A percentile compares a stretch with the other conserved stretches of the same genome.
Conservation (phyloP, 2,888 invertebrate genomes). For the Tiliacea aurago region DNA sequence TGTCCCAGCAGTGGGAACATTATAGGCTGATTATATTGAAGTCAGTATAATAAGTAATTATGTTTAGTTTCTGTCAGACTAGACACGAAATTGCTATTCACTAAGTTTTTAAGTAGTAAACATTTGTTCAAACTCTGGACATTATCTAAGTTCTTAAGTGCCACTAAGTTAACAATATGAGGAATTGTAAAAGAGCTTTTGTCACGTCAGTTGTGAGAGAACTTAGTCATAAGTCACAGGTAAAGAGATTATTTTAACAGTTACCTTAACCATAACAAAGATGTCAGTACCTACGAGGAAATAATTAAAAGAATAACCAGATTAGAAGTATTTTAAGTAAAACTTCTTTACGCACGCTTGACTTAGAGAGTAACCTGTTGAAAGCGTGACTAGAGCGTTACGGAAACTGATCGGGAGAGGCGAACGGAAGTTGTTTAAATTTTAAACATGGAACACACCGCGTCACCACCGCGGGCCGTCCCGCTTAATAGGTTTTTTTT, state of each 20-base stretch:
- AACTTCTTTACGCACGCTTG: no score
- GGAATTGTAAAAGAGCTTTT: constrained; percentile 39
- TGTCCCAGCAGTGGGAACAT: no score
- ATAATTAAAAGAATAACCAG: constrained; percentile 6
- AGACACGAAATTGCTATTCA: constrained; percentile 41
- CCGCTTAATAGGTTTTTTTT: no score
- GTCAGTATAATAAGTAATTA: constrained; percentile 23
- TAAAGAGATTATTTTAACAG: constrained; percentile 60
- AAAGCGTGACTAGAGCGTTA: no score
- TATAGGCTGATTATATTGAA: background rate
- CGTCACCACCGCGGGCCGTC: no score
- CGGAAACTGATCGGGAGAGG: no score
- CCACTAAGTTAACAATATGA: constrained; percentile 43
- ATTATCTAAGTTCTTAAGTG: constrained; percentile 35
- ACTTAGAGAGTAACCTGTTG: no score
- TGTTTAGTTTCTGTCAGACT: constrained; percentile 21
- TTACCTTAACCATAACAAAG: constrained; percentile 35
- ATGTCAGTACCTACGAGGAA: constrained; percentile 10
- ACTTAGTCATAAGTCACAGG: constrained; percentile 54
- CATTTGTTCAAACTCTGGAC: constrained; percentile 21
- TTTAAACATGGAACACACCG: no score
- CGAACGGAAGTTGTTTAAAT: no score
- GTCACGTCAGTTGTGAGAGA: constrained; percentile 36
- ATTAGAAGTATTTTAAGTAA: no score
- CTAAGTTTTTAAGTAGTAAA: constrained; percentile 34